These are phyloP conservation scores for Dilophus febrilis DNA, from an alignment of 2,888 invertebrate species.

Conservation along the genomic window DNA sequence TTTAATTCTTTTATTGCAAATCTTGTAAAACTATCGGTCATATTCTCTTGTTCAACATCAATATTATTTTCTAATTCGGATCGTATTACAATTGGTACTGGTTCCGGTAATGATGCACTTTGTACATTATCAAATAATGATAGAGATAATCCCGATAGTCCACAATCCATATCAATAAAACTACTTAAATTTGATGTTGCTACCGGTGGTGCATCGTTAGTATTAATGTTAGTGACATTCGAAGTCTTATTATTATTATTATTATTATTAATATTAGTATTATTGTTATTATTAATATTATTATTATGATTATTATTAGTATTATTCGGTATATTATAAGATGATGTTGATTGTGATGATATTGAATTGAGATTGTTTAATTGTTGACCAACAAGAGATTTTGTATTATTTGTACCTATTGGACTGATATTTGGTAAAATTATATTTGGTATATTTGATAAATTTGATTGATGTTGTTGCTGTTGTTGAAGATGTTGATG, in stretches of 20 bases:
- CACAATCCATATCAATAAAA: constrained; percentile 32
- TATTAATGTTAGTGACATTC: background rate
- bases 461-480: constrained; percentile 1
- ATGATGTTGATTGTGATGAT: background rate
- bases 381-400: no score
- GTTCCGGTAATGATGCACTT: background rate
- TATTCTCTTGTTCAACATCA: constrained; percentile 25
- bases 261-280: background rate
- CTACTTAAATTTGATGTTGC: constrained; percentile 20
- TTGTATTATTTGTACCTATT: background rate
- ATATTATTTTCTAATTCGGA: constrained; percentile 8
- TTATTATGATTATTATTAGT: background rate
- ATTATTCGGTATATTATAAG: background rate
- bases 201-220: background rate
- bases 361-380: background rate
- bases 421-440: background rate
- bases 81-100: background rate
- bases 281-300: background rate
- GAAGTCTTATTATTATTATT: background rate
- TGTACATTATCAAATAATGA: constrained; percentile 13
- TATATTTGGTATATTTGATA: background rate
- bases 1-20: constrained; percentile 20
- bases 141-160: constrained; percentile 32
- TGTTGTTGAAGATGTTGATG: background rate
- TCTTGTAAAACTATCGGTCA: constrained; percentile 38